phyloP scores from a whole-genome alignment of 2,888 invertebrate species.

The Chloroclystis v-ata region DNA sequence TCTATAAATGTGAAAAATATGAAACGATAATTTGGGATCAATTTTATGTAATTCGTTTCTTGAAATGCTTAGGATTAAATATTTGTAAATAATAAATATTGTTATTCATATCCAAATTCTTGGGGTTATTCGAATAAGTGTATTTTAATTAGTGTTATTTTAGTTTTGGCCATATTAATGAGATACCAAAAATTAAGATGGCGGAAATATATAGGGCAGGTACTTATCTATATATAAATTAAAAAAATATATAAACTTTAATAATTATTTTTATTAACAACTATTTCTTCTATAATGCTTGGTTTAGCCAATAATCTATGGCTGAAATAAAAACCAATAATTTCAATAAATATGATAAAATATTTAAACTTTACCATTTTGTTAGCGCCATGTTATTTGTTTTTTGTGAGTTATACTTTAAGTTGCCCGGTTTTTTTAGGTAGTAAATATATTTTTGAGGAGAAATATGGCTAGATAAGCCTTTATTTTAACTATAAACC shows the following conservation, averaged over 20 bases:
- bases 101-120: slow-evolving; percentile 16
- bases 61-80: neutral
- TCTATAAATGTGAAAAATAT: slow-evolving; percentile 24
- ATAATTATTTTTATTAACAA: too few relatives aligned
- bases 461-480: neutral
- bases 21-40: slow-evolving; percentile 28
- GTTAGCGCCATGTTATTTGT: too few relatives aligned
- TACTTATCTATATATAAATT: too few relatives aligned
- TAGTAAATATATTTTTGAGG: too few relatives aligned
- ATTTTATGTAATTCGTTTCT: slow-evolving; percentile 28
- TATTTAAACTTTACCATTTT: neutral
- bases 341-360: neutral
- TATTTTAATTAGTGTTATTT: neutral
- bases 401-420: too few relatives aligned
- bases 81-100: slow-evolving; percentile 24
- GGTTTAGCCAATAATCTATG: neutral
- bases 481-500: neutral
- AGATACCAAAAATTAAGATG: neutral
- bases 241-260: too few relatives aligned
- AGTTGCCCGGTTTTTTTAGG: too few relatives aligned
- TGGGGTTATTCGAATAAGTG: slow-evolving; percentile 17
- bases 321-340: neutral
- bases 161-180: neutral
- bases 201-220: neutral
- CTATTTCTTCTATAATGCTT: neutral